A percentile compares a stretch with the other conserved stretches of the same genome.
Conservation (phyloP, 2,113 vertebrate genomes). For the Tragelaphus buxtoni region DNA sequence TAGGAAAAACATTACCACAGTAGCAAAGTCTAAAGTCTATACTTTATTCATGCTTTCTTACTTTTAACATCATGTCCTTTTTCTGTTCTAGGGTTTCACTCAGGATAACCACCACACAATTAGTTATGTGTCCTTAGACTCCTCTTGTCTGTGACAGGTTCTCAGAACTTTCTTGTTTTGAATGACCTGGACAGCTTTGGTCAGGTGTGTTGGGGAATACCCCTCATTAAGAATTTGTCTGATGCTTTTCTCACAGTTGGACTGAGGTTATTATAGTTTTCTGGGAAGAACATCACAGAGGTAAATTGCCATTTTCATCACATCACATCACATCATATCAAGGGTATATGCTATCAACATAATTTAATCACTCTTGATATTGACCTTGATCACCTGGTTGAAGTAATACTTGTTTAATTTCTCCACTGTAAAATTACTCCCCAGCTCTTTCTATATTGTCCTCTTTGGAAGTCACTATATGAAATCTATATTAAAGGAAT, state of each 20-base stretch:
- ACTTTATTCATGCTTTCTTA: not conserved
- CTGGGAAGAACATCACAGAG: not conserved
- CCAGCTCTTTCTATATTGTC: not conserved
- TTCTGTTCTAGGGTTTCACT: not conserved
- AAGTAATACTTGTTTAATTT: not conserved
- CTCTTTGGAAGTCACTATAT: not conserved
- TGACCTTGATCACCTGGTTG: not conserved
- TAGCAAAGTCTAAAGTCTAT: not conserved
- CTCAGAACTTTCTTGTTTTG: not conserved
- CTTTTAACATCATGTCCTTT: not conserved
- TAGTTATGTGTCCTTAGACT: not conserved
- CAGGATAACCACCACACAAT: not conserved
- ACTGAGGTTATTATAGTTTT: not conserved
- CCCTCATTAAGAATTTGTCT: not conserved
- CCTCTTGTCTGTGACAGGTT: not conserved
- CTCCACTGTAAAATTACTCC: not conserved
- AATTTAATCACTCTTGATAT: not conserved
- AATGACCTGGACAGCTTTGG: not conserved
- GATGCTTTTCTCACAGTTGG: not conserved
- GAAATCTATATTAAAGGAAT: not conserved
- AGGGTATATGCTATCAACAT: not conserved
- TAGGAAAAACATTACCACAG: too few relatives aligned
- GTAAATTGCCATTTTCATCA: not conserved
- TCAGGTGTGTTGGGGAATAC: not conserved
- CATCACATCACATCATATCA: not conserved